Conservation (phyloP, 2,888 invertebrate genomes). For the Dendrolimus pini region DNA sequence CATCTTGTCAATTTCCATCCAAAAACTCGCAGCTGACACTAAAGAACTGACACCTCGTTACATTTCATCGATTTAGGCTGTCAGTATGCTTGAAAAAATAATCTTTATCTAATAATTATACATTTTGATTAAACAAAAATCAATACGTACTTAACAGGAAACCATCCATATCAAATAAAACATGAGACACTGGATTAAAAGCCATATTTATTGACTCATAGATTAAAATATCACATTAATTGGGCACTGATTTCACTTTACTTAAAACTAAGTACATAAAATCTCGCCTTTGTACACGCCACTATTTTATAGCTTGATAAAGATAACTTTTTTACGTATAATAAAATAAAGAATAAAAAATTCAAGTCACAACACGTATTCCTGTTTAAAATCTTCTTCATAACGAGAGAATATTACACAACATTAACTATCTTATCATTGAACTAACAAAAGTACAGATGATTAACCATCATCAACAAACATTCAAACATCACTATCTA, state of each 20-base stretch:
- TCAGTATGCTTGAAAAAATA: no score
- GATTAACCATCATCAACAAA: background rate
- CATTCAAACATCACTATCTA: no score
- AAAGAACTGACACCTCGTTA: no score
- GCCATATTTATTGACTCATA: constrained; percentile 26
- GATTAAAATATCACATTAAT: constrained; percentile 7
- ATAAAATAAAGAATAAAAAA: background rate
- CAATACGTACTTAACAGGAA: constrained; percentile 53
- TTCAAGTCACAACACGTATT: background rate
- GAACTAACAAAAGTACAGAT: background rate
- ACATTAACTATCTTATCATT: background rate
- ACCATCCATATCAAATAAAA: constrained; percentile 69
- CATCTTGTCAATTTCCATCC: no score
- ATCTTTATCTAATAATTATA: no score
- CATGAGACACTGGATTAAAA: constrained; percentile 43
- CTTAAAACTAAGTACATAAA: no score
- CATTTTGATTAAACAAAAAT: no score
- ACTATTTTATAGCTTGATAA: no score
- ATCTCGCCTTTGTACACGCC: no score
- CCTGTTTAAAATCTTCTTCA: background rate
- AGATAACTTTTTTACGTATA: no score
- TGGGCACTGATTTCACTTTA: background rate
- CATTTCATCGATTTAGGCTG: no score
- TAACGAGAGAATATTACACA: background rate
- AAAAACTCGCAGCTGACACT: no score